These are phyloP conservation scores for Anarsia innoxiella DNA, from an alignment of 2,888 invertebrate genomes.

Conservation along the genomic window DNA sequence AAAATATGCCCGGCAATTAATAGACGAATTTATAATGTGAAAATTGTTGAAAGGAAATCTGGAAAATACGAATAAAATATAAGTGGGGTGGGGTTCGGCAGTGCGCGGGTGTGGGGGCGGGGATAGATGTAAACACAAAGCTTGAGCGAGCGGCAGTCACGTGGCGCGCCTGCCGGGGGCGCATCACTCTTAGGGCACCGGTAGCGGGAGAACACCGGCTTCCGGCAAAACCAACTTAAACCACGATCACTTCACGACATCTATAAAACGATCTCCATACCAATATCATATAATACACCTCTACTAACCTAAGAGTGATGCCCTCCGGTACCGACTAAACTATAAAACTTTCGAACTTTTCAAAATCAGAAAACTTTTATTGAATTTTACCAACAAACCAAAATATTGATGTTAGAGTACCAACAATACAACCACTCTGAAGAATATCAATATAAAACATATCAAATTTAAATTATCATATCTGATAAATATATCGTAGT, in stretches of 20 bases:
- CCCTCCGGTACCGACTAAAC: constrained; percentile 34
- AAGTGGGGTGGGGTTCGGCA: constrained; percentile 20
- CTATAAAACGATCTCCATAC: neutral
- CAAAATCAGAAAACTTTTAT: too few species aligned
- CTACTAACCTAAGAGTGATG: constrained; percentile 58
- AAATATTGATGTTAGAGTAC: constrained; percentile 64
- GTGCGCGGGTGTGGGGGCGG: constrained; percentile 28
- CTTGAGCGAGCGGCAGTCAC: constrained; percentile 66
- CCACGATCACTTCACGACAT: neutral
- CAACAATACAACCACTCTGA: constrained; percentile 67
- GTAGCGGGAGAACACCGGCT: too few species aligned
- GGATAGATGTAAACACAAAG: constrained; percentile 67
- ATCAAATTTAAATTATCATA: constrained; percentile 54
- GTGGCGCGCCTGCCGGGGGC: constrained; percentile 71
- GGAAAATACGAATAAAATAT: constrained; percentile 29
- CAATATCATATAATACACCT: too few species aligned
- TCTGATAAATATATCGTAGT: too few species aligned
- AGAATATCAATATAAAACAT: constrained; percentile 72
- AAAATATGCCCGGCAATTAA: too few species aligned
- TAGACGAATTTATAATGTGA: constrained; percentile 5
- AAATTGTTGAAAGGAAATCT: constrained; percentile 14
- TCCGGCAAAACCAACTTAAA: neutral
- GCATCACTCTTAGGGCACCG: constrained; percentile 72
- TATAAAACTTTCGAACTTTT: constrained; percentile 18
- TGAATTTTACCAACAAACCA: too few species aligned